Base-by-base conservation (phyloP, 35 echinoderm and acorn worm species). In the Nesometra sesokonis region DNA sequence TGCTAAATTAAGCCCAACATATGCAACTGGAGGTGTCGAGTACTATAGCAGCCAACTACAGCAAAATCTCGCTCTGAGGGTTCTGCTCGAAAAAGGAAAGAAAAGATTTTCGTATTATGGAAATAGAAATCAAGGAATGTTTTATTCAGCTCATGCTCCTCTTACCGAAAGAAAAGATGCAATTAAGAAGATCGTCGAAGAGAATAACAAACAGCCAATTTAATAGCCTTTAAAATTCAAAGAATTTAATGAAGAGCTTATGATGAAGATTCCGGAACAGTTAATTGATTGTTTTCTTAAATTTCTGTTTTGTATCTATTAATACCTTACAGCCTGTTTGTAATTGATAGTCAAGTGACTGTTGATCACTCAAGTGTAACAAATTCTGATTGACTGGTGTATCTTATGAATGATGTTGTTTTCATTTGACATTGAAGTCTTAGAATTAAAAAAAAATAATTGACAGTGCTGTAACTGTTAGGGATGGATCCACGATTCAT, bases 31-130 rank as follows among this genome's bases (percentile, higher is more conserved):
- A 11, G 96, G 92, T n/a, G 27, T 99, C 0, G 96, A 99, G 84
- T 94, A 92, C 47, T 94, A 92, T 34, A 90, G 92, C 80, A 94
- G 90, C 83, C 78, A 19, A 23, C 67, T 99, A 34, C 76, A 92
- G 80, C 89, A 86, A 79, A 94, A 99, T 77, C 85, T 82, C 35
- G 92, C 87, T 4, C 77, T 99, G 32, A 86, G 96, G 32, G 92
- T 84, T 80, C 87, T 94, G 29, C 83, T 99, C 34, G 96, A 93
- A 0, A 91, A 80, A 34, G 96, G 96, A 38, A 90, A 99, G 39
- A 82, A 90, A 78, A 57, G 91, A 82, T 99, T 91, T 81, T 94
- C 87, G 15, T 99, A 94, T 32, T 99, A 99, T 80, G 96, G 96
- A 30, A 99, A 99, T 77, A 90, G 92, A 47, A 90, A 81, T 15